Conservation (phyloP, 2,888 invertebrate species). For the Lypha dubia region DNA sequence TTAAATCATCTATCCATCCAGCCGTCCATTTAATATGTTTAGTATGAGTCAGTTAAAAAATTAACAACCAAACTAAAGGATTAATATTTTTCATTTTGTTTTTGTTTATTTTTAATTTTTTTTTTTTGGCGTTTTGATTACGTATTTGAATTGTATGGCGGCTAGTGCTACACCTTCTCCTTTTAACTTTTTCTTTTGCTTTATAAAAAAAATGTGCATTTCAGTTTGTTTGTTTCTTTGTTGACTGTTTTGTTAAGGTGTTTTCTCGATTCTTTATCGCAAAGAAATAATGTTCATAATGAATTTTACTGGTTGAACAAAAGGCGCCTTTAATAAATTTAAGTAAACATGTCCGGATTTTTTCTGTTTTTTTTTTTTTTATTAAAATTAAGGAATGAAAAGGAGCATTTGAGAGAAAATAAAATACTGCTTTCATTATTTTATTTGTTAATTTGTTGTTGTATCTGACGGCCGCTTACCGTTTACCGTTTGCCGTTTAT, state of each 20-base stretch:
- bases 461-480: slow-evolving; percentile 44
- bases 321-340: slow-evolving; percentile 69
- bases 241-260: slow-evolving; percentile 54
- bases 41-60: slow-evolving; percentile 60
- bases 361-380: too few relatives aligned
- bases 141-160: slow-evolving; percentile 51
- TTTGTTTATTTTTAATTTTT: too few relatives aligned
- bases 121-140: slow-evolving; percentile 50
- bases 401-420: slow-evolving; percentile 52
- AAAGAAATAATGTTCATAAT: slow-evolving; percentile 50
- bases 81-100: slow-evolving; percentile 43
- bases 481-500: slow-evolving; percentile 60
- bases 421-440: slow-evolving; percentile 57
- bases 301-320: slow-evolving; percentile 57
- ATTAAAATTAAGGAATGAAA: slow-evolving; percentile 61
- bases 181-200: slow-evolving; percentile 10
- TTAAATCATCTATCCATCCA: slow-evolving; percentile 14
- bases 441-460: slow-evolving; percentile 54
- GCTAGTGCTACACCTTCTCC: slow-evolving; percentile 58
- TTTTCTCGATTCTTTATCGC: slow-evolving; percentile 45
- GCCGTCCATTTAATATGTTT: neutral
- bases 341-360: slow-evolving; percentile 67
- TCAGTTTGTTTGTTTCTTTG: slow-evolving; percentile 26
- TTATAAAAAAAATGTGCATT: slow-evolving; percentile 59
- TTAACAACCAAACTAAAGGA: slow-evolving; percentile 49